These are phyloP conservation scores for Lanius ludovicianus DNA, from an alignment of 2,113 vertebrate species.

Conservation along the genomic window DNA sequence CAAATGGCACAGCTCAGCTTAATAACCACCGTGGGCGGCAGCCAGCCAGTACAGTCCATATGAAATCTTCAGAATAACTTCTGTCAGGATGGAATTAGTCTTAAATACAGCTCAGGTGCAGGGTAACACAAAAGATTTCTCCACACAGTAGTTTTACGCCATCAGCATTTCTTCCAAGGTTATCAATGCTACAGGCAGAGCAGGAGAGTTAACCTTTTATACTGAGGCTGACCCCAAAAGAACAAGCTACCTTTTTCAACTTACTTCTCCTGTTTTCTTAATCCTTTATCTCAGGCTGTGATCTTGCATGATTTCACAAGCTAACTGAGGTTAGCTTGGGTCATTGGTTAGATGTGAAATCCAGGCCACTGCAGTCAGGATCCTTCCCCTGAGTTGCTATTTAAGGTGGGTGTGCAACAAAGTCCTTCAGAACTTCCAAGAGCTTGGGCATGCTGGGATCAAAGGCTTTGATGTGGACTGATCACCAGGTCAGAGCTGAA, in stretches of 20 bases:
- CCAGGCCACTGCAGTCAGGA: not conserved
- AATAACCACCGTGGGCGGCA: slow-evolving; percentile 10
- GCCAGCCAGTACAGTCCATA: not conserved
- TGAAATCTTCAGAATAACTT: slow-evolving; percentile 24
- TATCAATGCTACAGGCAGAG: not conserved
- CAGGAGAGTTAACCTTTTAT: not conserved
- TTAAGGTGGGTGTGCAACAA: not conserved
- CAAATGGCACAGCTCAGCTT: slow-evolving; percentile 14
- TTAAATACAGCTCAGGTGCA: not conserved
- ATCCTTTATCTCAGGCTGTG: not conserved
- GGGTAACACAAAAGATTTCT: not conserved
- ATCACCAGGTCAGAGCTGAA: not conserved
- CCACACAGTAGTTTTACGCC: not conserved
- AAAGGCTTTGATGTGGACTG: not conserved
- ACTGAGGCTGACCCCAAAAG: not conserved
- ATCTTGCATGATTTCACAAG: not conserved
- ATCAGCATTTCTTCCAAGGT: slow-evolving; percentile 8
- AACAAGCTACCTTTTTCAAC: not conserved
- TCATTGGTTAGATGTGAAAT: not conserved
- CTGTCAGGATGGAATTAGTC: not conserved
- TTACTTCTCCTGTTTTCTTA: not conserved
- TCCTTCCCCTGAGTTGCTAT: not conserved
- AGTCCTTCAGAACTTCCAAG: not conserved
- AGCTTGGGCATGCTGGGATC: not conserved
- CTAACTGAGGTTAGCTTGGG: slow-evolving; percentile 1